Base-by-base conservation (phyloP, 2,888 invertebrate species). In the Ophion ellenae region DNA sequence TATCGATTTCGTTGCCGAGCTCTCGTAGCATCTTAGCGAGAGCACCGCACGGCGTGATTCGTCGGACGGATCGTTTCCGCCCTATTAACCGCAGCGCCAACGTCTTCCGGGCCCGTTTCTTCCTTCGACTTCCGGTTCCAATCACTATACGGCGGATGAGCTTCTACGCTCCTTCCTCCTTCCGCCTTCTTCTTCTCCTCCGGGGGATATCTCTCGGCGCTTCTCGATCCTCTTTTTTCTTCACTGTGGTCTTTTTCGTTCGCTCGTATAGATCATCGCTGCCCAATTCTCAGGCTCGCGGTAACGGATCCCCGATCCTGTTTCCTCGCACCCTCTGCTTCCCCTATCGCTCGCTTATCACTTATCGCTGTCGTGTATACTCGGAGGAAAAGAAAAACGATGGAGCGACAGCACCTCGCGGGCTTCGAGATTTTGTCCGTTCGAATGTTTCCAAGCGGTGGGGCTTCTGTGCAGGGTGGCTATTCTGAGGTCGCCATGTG, bases 61-160 rank as follows among this genome's bases (percentile, higher is more conserved):
- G 83, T 84, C 73, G 83, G 81, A 85, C 84, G 86, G 80, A 88
- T 87, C 86, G 85, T 85, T 87, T 88, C 88, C 88, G 87, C 87
- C 85, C 85, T 87, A 87, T 87, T 87, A 87, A 85, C 86, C 78
- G 81, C 82, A 81, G 86, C 84, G 81, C 87, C 85, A 84, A 85
- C 82, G 86, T 86, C 87, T 88, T 87, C 87, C 88, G 87, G 84
- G 67, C 71, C 53, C 67, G 84, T 64, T 84, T 87, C 75, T 81
- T 53, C 83, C 70, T 67, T 84, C 76, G 79, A 86, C 85, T 87
- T 88, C 87, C 87, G 87, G 77, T 86, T 87, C 81, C 86, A 87
- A 87, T 88, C 87, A 86, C 81, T 53, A 53, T 53, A 53, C 53
- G 5, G 53, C 84, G 80, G 40, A 76, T 82, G 66, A 81, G 64